Conservation (phyloP, 2,888 invertebrate species). For the Magallana nippona region DNA sequence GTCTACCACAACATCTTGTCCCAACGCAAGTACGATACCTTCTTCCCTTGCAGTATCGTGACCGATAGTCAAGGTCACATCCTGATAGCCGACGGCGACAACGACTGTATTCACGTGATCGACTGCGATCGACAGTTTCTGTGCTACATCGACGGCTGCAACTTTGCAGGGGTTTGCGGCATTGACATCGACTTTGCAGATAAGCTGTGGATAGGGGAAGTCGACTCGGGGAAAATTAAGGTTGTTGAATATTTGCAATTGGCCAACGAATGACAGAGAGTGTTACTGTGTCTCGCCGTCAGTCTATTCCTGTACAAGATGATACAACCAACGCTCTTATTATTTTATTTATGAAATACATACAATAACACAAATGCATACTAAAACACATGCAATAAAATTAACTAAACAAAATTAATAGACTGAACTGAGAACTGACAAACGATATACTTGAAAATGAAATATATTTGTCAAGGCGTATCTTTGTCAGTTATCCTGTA, state of each 20-base stretch:
- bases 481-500: too few species aligned
- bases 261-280: background rate
- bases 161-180: background rate
- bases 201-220: background rate
- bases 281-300: too few species aligned
- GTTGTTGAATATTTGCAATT: background rate
- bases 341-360: too few species aligned
- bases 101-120: constrained; percentile 6
- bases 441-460: too few species aligned
- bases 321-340: too few species aligned
- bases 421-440: too few species aligned
- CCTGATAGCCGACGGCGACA: constrained; percentile 18
- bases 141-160: background rate
- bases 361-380: too few species aligned
- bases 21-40: background rate
- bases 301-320: too few species aligned
- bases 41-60: background rate
- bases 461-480: too few species aligned
- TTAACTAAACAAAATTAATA: too few species aligned
- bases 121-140: background rate
- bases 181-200: constrained; percentile 7
- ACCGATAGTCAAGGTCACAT: constrained; percentile 26
- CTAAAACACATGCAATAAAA: too few species aligned
- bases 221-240: background rate
- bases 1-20: background rate